Conservation (phyloP, 2,113 vertebrate species). For the Hippocampus barbouri region DNA sequence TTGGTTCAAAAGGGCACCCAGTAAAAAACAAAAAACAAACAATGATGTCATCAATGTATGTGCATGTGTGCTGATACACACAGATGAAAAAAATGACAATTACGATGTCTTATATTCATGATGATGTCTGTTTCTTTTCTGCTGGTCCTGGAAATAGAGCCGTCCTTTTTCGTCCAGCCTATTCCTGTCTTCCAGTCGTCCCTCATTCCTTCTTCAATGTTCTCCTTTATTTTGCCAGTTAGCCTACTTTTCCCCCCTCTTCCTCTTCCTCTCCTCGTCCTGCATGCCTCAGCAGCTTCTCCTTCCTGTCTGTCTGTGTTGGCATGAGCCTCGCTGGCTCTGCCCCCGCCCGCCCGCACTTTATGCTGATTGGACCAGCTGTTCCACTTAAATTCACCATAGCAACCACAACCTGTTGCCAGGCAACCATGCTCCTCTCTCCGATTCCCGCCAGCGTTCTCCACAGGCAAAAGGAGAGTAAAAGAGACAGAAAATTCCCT, state of each 20-base stretch:
- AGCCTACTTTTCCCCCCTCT: slow-evolving; percentile 41
- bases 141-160: slow-evolving; percentile 14
- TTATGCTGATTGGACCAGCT: slow-evolving; percentile 93
- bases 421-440: slow-evolving; percentile 83
- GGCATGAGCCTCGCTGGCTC: slow-evolving; percentile 82
- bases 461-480: slow-evolving; percentile 76
- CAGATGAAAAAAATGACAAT: background rate
- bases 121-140: background rate
- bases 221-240: slow-evolving; percentile 26
- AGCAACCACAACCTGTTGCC: slow-evolving; percentile 96
- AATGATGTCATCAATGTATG: no score
- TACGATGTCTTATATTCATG: background rate
- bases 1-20: no score
- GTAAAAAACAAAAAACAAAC: no score
- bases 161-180: background rate
- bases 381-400: slow-evolving; percentile 93
- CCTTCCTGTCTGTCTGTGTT: slow-evolving; percentile 80
- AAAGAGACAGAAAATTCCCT: slow-evolving; percentile 79
- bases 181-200: slow-evolving; percentile 25
- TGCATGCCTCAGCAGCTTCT: slow-evolving; percentile 82
- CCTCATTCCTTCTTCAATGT: slow-evolving; percentile 23
- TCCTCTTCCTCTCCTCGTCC: slow-evolving; percentile 60
- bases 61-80: background rate
- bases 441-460: slow-evolving; percentile 85
- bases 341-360: slow-evolving; percentile 82